Evolutionary conservation across 2,113 vertebrate species (phyloP), one percentile per base, ranked within the genome.

Genomic region (Motacilla alba): DNA sequence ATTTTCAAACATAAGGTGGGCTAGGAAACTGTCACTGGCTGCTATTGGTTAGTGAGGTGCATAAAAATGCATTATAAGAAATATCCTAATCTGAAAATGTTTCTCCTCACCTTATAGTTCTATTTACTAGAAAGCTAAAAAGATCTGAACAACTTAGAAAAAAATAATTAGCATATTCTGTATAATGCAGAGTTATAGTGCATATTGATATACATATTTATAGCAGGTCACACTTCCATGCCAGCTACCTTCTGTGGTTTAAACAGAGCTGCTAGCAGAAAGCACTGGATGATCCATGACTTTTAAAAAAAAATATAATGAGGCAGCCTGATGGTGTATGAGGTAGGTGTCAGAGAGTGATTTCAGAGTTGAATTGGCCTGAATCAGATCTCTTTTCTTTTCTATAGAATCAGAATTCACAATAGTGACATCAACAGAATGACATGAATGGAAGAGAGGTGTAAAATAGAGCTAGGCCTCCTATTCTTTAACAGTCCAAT

Each of bases 391-490:
- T 84, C 83, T 84, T 83, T 78, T 64, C 28, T 93, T 70, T 77
- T 72, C 62, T 80, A 86, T 47, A 94, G 95, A 89, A 90, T 87
- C 56, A 78, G 83, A 90, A 93, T 90, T 93, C 86, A 96, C 90
- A 93, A 93, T 90, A 96, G 90, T 96, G 92, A 96, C 94, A 90
- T 94, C 90, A 95, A 97, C 96, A 94, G 86, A 84, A 96, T 91
- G 90, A 95, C 83, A 95, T 69, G 90, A 94, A 95, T 92, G 90
- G 88, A 90, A 96, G 89, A 93, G 80, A 92, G 76, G 85, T 93
- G 53, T 62, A 88, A 84, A 96, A 77, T 88, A 94, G 83, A 96
- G 90, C 69, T 74, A 95, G 69, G 83, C 46, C 85, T 90, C 58
- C 88, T 83, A 52, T 88, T 83, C 69, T 80, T 55, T 67, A 86